Conservation (phyloP, 2,797 vertebrate genomes). For the Hydrolagus colliei region DNA sequence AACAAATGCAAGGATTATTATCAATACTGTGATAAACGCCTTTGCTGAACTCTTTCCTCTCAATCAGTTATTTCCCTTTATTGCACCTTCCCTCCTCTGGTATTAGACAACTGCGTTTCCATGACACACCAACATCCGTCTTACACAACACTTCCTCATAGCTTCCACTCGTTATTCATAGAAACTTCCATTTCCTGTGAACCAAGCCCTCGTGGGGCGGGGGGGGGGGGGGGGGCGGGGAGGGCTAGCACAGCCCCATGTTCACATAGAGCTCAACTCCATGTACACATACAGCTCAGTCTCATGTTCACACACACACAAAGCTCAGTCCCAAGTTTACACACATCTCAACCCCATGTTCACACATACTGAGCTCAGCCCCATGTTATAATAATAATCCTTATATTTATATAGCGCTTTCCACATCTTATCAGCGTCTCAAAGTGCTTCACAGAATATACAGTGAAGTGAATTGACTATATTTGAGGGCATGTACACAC, state of each 20-base stretch:
- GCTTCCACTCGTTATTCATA: neutral
- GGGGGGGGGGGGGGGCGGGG: neutral
- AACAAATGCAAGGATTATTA: too few relatives aligned
- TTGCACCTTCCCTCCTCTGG: neutral
- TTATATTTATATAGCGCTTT: too few relatives aligned
- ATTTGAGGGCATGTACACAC: neutral
- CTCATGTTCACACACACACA: neutral
- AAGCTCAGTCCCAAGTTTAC: neutral
- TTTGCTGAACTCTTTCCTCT: too few relatives aligned
- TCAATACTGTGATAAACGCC: too few relatives aligned
- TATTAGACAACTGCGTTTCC: neutral
- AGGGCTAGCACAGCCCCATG: too few relatives aligned
- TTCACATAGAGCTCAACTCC: too few relatives aligned
- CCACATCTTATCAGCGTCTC: neutral
- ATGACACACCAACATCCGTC: slow-evolving; percentile 11
- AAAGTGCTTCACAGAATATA: too few relatives aligned
- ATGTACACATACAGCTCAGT: too few relatives aligned
- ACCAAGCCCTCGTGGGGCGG: neutral
- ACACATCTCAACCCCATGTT: neutral
- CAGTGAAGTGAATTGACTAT: too few relatives aligned
- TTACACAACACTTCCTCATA: neutral
- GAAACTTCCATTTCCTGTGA: slow-evolving; percentile 18
- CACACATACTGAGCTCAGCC: neutral
- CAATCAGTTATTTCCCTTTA: neutral
- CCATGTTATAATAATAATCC: neutral